Evolutionary conservation across 1,140 invertebrate genomes (phyloP).

Genomic region (Drosophila aff.): DNA sequence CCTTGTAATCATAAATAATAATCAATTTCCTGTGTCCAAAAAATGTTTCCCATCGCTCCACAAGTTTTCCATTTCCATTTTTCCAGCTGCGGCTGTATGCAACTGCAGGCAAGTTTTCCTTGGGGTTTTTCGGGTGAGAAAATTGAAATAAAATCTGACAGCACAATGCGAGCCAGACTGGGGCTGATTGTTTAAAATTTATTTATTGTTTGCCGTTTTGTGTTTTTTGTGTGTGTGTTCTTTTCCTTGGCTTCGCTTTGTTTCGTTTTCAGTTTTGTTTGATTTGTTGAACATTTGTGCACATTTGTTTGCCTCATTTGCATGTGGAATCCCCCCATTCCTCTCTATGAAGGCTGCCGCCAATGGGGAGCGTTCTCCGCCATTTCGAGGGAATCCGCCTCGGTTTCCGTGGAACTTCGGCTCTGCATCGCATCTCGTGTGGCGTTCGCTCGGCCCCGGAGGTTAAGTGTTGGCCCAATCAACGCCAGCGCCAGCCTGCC

Average conservation of each 20-base stretch:
- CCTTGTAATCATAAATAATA: constrained; percentile 81
- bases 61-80: constrained; percentile 57
- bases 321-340: constrained; percentile 29
- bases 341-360: constrained; percentile 21
- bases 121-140: constrained; percentile 54
- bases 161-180: constrained; percentile 40
- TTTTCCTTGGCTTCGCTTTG: constrained; percentile 2
- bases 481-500: constrained; percentile 63
- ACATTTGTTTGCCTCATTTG: constrained; percentile 76
- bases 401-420: constrained; percentile 14
- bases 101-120: constrained; percentile 66
- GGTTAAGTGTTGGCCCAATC: constrained; percentile 79
- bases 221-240: constrained; percentile 10
- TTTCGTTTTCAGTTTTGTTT: constrained; percentile 31
- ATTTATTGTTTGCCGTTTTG: constrained; percentile 57
- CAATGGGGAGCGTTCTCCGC: constrained; percentile 58
- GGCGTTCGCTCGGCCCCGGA: constrained; percentile 49
- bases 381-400: constrained; percentile 16
- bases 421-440: constrained; percentile 27
- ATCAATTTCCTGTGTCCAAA: constrained; percentile 78
- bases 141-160: constrained; percentile 74
- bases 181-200: constrained; percentile 60
- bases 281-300: constrained; percentile 69
- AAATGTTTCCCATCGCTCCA: constrained; percentile 78
- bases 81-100: constrained; percentile 56